These are phyloP conservation scores for Capitella teleta DNA, from an alignment of 1,140 invertebrate genomes.

Conservation along the genomic window DNA sequence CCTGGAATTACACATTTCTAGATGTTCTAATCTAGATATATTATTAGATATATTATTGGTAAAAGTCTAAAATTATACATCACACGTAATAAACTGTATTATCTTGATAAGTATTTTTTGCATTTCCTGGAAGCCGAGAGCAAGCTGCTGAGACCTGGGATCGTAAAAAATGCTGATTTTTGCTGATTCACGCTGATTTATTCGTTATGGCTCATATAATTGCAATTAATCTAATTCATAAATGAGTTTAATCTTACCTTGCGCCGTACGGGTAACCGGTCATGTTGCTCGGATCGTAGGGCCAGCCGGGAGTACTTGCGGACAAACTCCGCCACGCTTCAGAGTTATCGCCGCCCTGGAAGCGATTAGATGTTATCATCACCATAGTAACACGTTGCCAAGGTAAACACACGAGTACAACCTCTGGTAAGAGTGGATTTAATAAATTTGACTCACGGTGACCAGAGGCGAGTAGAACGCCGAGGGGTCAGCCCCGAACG, in stretches of 20 bases:
- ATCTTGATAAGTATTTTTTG: too few species aligned
- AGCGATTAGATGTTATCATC: neutral
- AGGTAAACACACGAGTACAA: neutral
- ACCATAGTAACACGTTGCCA: neutral
- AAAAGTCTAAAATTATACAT: too few species aligned
- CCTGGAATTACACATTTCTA: too few species aligned
- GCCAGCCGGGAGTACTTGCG: constrained; percentile 2
- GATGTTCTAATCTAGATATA: too few species aligned
- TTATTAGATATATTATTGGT: too few species aligned
- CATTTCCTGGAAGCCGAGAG: too few species aligned
- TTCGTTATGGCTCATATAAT: neutral
- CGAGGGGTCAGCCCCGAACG: constrained; percentile 10
- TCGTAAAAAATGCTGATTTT: too few species aligned
- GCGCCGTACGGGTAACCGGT: constrained; percentile 7
- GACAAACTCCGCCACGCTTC: constrained; percentile 2
- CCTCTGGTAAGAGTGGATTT: neutral
- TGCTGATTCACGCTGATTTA: too few species aligned
- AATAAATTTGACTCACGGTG: neutral
- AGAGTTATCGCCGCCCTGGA: neutral
- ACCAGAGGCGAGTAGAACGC: constrained; percentile 14
- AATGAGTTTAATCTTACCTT: neutral
- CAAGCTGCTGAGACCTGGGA: too few species aligned
- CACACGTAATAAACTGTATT: too few species aligned
- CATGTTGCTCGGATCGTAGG: constrained; percentile 5
- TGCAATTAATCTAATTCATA: neutral